Evolutionary conservation across 2,888 invertebrate species (phyloP).

Genomic region (Temnothorax ravouxi): DNA sequence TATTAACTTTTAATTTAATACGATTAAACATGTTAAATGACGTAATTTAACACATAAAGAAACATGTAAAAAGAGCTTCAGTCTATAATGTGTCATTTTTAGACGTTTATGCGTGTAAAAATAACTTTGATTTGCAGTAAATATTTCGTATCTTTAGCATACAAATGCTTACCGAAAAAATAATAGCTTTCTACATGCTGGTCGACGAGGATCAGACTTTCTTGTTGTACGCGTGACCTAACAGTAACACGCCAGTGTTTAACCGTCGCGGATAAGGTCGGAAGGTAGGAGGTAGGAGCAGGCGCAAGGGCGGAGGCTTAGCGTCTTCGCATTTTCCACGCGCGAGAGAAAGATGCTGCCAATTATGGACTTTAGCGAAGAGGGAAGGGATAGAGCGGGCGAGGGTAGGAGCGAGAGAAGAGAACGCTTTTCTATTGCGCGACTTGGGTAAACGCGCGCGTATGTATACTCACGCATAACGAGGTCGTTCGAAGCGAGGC

Average conservation of each 20-base stretch:
- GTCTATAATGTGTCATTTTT: too few species aligned
- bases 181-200: not conserved
- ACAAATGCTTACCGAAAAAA: not conserved
- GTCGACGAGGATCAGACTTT: conserved; percentile 40
- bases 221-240: conserved; percentile 57
- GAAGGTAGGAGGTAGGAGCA: conserved; percentile 47
- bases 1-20: too few species aligned
- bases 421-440: conserved; percentile 44
- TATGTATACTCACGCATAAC: conserved; percentile 73
- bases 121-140: too few species aligned
- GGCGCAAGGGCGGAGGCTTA: not conserved
- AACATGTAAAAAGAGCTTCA: too few species aligned
- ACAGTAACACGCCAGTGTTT: conserved; percentile 64
- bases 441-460: conserved; percentile 66
- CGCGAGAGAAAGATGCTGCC: conserved; percentile 37
- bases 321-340: conserved; percentile 7
- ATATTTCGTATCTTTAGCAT: not conserved
- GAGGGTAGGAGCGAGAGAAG: conserved; percentile 11
- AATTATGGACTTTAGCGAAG: conserved; percentile 66
- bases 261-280: conserved; percentile 63
- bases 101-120: too few species aligned
- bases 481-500: conserved; percentile 71
- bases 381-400: not conserved
- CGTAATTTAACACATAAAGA: too few species aligned
- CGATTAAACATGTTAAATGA: too few species aligned